Conservation (phyloP, 23 tunicate species). For the Botrylloides violaceus region DNA sequence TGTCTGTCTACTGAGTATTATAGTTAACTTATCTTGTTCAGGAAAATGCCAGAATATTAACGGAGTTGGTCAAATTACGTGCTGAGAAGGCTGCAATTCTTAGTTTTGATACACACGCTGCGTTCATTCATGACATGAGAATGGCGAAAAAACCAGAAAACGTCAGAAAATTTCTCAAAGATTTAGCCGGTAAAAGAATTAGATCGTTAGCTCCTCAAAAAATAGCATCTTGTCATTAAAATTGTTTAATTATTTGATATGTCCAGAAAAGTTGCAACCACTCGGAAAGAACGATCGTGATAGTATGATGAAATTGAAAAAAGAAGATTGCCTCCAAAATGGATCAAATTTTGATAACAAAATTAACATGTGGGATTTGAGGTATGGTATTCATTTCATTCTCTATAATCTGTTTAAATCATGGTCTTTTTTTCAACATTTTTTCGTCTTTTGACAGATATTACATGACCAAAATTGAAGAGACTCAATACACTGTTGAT, state of each 20-base stretch:
- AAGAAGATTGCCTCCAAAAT: conserved; percentile 39
- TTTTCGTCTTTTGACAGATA: conserved; percentile 29
- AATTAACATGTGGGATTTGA: conserved; percentile 89
- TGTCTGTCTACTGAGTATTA: too few relatives aligned
- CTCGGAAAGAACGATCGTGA: conserved; percentile 54
- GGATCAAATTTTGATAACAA: conserved; percentile 68
- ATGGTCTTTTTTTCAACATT: not conserved
- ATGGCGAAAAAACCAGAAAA: conserved; percentile 81
- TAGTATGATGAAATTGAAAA: conserved; percentile 54
- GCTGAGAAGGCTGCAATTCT: conserved; percentile 57
- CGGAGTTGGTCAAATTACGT: conserved; percentile 55
- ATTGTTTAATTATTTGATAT: too few relatives aligned
- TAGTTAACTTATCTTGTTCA: too few relatives aligned
- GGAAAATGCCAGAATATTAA: conserved; percentile 42
- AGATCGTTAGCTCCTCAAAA: too few relatives aligned
- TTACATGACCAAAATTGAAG: conserved; percentile 75
- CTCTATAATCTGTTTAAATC: not conserved
- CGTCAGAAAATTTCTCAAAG: conserved; percentile 35
- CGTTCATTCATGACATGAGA: conserved; percentile 83
- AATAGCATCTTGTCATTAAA: too few relatives aligned
- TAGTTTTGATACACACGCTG: conserved; percentile 65
- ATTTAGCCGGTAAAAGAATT: conserved; percentile 53
- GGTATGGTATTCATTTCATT: conserved; percentile 17
- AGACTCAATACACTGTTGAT: conserved; percentile 58
- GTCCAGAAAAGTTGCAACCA: conserved; percentile 60